Evolutionary conservation across 37 sponge, comb jelly and placozoan genomes (phyloP).

Genomic region (Chondrilla cf. caribensis): DNA sequence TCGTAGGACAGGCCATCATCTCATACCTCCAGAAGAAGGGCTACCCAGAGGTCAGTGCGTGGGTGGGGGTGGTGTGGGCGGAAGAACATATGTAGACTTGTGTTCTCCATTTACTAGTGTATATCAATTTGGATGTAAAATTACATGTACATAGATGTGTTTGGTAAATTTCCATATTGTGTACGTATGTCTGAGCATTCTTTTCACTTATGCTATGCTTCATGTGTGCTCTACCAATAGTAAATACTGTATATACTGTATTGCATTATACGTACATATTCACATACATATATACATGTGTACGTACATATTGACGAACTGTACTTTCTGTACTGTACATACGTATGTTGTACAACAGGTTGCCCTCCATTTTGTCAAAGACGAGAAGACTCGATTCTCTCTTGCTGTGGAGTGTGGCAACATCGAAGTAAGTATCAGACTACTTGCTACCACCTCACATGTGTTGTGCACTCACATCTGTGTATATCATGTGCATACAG

Average conservation of each 20-base stretch:
- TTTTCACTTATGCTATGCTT: too few relatives aligned
- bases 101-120: too few relatives aligned
- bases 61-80: conserved; percentile 11
- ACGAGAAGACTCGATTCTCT: conserved; percentile 86
- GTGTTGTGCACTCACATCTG: background rate
- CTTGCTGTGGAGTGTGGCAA: conserved; percentile 98
- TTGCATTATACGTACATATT: background rate
- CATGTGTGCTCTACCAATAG: too few relatives aligned
- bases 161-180: too few relatives aligned
- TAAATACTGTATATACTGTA: too few relatives aligned
- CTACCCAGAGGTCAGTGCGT: conserved; percentile 86
- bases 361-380: conserved; percentile 98
- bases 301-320: background rate
- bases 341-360: conserved; percentile 60
- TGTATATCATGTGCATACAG: background rate
- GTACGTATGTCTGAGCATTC: too few relatives aligned
- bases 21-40: conserved; percentile 98
- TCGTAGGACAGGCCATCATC: conserved; percentile 95
- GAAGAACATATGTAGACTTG: background rate
- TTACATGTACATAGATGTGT: too few relatives aligned
- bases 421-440: conserved; percentile 74
- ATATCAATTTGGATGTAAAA: too few relatives aligned
- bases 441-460: background rate
- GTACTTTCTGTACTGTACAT: background rate
- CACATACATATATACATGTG: background rate